These are phyloP conservation scores for Cynaeus angustus DNA, from an alignment of 2,888 invertebrate genomes.

Conservation along the genomic window DNA sequence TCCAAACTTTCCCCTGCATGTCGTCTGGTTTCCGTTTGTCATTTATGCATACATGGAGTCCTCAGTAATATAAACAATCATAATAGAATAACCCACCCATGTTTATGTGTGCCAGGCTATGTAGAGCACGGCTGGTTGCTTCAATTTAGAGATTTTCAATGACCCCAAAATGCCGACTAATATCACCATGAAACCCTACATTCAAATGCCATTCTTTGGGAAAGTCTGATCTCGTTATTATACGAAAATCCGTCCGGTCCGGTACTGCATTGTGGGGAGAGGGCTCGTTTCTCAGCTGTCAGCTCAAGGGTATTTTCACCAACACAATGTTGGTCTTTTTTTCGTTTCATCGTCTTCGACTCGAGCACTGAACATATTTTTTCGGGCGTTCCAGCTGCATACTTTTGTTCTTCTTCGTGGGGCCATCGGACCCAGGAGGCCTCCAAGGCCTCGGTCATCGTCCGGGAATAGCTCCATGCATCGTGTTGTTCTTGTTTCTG, in stretches of 20 bases:
- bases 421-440: conserved; percentile 61
- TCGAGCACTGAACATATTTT: conserved; percentile 21
- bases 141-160: conserved; percentile 66
- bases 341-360: conserved; percentile 26
- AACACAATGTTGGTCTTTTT: conserved; percentile 22
- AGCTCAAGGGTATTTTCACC: conserved; percentile 41
- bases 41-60: not conserved
- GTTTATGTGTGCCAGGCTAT: conserved; percentile 62
- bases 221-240: conserved; percentile 33
- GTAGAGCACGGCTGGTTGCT: conserved; percentile 65
- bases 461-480: conserved; percentile 58
- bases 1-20: not conserved
- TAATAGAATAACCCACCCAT: conserved; percentile 56
- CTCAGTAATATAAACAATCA: conserved; percentile 20
- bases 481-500: conserved; percentile 49
- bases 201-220: conserved; percentile 49
- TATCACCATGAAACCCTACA: conserved; percentile 60
- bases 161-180: conserved; percentile 65
- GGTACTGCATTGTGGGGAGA: conserved; percentile 24
- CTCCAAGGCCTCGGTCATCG: conserved; percentile 63
- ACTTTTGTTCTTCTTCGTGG: conserved; percentile 57
- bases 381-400: conserved; percentile 42
- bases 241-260: conserved; percentile 24
- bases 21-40: conserved; percentile 10
- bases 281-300: conserved; percentile 23